phyloP scores from a whole-genome alignment of 2,797 vertebrate genomes.

The Acanthornis magna region DNA sequence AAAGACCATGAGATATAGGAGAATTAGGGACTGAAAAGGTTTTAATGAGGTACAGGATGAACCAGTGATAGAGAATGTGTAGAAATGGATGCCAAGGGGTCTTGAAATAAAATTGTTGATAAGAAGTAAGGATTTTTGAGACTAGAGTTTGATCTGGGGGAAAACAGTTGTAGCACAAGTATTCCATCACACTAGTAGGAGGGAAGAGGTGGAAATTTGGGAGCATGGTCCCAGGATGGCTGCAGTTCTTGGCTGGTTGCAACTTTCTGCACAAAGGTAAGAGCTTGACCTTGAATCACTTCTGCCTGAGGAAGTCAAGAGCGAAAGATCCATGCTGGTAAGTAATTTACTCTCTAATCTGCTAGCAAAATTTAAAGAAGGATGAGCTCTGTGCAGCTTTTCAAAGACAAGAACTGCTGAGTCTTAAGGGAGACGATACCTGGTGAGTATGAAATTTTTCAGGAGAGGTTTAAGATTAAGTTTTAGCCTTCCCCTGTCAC shows the following conservation, averaged over 20 bases:
- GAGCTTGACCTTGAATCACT: not conserved
- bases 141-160: not conserved
- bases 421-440: not conserved
- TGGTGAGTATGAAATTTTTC: not conserved
- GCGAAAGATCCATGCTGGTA: not conserved
- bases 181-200: not conserved
- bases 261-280: not conserved
- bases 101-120: not conserved
- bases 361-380: not conserved
- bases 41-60: not conserved
- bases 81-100: not conserved
- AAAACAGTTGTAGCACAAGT: not conserved
- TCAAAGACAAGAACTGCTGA: not conserved
- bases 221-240: not conserved
- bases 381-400: not conserved
- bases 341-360: not conserved
- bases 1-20: not conserved
- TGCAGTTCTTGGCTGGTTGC: not conserved
- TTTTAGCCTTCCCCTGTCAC: not conserved
- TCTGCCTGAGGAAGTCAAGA: not conserved
- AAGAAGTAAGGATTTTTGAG: not conserved
- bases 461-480: not conserved
- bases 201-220: not conserved
- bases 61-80: rapidly evolving
- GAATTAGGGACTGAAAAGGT: not conserved